phyloP scores from a whole-genome alignment of 2,888 invertebrate genomes.

The Rhamphomyia laevipes region DNA sequence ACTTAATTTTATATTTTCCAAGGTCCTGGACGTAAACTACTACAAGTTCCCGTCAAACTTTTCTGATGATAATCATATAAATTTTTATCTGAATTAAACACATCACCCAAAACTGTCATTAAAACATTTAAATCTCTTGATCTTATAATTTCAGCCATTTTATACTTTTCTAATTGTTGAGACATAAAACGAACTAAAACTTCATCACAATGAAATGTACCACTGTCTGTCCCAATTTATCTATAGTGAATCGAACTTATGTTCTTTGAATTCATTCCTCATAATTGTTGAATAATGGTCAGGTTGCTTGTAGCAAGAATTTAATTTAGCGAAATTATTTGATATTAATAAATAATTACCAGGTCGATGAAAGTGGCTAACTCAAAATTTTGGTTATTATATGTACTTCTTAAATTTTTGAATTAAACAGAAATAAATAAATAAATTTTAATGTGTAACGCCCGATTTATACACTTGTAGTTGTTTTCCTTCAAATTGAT shows the following conservation, averaged over 20 bases:
- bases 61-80: conserved; percentile 94
- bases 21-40: conserved; percentile 50
- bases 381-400: too few species aligned
- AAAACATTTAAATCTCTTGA: conserved; percentile 50
- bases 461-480: too few species aligned
- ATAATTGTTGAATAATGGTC: not conserved
- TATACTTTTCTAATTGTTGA: conserved; percentile 64
- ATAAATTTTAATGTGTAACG: too few species aligned
- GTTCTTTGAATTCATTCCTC: conserved; percentile 8
- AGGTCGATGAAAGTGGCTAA: not conserved
- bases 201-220: conserved; percentile 33
- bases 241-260: conserved; percentile 7
- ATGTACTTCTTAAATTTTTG: too few species aligned
- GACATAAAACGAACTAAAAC: conserved; percentile 61
- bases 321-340: not conserved
- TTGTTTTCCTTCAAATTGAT: too few species aligned
- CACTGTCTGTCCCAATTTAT: conserved; percentile 32
- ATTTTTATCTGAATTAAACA: conserved; percentile 61
- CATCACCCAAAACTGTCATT: conserved; percentile 77
- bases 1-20: conserved; percentile 67
- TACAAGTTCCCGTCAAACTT: conserved; percentile 55
- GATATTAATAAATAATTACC: not conserved
- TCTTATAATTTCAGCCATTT: conserved; percentile 67
- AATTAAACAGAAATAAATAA: too few species aligned
- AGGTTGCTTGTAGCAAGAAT: too few species aligned